Percentiles rank a stretch among this genome's conserved stretches.
Evolutionary conservation across 2,113 vertebrate genomes (phyloP).

Genomic region (Oophaga pumilio): DNA sequence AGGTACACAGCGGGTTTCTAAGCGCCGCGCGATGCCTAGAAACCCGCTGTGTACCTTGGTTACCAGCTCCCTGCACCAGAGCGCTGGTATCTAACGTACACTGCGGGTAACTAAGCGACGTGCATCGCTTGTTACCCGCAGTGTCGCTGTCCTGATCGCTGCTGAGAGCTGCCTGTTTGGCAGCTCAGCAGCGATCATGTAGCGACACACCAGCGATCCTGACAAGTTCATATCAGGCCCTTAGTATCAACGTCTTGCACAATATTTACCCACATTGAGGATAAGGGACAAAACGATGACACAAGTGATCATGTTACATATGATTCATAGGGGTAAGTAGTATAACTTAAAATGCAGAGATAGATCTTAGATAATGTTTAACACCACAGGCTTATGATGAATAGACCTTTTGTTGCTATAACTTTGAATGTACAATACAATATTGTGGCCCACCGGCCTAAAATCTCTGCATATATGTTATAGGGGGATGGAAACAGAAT

Average conservation of each 20-base stretch:
- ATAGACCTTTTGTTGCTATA: background rate
- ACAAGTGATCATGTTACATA: background rate
- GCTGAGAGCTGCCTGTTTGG: too few relatives aligned
- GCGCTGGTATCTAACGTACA: too few relatives aligned
- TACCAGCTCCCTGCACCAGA: too few relatives aligned
- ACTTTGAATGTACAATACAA: background rate
- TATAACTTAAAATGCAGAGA: background rate
- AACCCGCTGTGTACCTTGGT: too few relatives aligned
- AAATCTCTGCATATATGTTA: background rate
- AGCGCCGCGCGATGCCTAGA: too few relatives aligned
- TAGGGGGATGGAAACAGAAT: conserved; percentile 68
- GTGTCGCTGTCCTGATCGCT: too few relatives aligned
- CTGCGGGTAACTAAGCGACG: too few relatives aligned
- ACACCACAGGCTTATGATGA: background rate
- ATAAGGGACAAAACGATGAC: background rate
- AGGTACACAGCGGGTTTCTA: too few relatives aligned
- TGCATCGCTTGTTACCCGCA: too few relatives aligned
- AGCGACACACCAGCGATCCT: too few relatives aligned
- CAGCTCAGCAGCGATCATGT: too few relatives aligned
- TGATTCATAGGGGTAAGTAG: background rate
- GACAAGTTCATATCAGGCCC: too few relatives aligned
- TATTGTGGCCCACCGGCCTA: background rate
- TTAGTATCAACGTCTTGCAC: background rate
- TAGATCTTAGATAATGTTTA: background rate
- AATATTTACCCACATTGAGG: background rate